A percentile compares a stretch with the other conserved stretches of the same genome.
These are phyloP conservation scores for Rattus rattus DNA, from an alignment of 2,113 vertebrate species.

Conservation along the genomic window DNA sequence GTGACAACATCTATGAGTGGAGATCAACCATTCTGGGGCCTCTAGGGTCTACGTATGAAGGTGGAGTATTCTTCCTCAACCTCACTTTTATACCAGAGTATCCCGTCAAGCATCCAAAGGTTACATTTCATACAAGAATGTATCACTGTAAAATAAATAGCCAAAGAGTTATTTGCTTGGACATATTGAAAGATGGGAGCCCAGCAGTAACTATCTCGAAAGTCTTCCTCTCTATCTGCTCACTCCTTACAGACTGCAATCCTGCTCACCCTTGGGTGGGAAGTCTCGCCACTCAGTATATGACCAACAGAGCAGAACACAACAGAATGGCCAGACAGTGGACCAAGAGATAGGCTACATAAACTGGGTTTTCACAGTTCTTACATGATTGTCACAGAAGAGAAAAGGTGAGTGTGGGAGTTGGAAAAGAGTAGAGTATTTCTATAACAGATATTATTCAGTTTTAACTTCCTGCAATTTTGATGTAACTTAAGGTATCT, in stretches of 20 bases:
- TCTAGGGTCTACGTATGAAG: constrained; percentile 96
- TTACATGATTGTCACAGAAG: constrained; percentile 86
- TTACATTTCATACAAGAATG: constrained; percentile 94
- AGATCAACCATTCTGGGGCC: constrained; percentile 97
- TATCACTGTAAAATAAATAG: constrained; percentile 96
- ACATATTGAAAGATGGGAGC: constrained; percentile 96
- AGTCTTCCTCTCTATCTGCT: constrained; percentile 95
- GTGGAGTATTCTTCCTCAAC: constrained; percentile 97
- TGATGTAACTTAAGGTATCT: constrained; percentile 97
- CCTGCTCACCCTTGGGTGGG: constrained; percentile 97
- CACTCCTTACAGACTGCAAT: constrained; percentile 97
- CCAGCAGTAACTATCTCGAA: constrained; percentile 96
- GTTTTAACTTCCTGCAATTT: constrained; percentile 93
- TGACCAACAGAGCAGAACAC: constrained; percentile 97
- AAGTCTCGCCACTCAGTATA: constrained; percentile 98
- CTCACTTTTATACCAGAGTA: constrained; percentile 97
- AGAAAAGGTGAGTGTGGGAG: constrained; percentile 87
- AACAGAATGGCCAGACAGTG: constrained; percentile 98
- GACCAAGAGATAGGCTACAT: constrained; percentile 98
- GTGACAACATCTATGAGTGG: constrained; percentile 98
- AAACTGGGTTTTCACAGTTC: constrained; percentile 80
- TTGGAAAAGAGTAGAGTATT: constrained; percentile 92
- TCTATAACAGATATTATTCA: constrained; percentile 98
- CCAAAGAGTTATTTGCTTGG: constrained; percentile 94
- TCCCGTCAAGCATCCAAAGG: constrained; percentile 98